Base-by-base conservation (phyloP, 2,888 invertebrate genomes). In the Synanthedon vespiformis region DNA sequence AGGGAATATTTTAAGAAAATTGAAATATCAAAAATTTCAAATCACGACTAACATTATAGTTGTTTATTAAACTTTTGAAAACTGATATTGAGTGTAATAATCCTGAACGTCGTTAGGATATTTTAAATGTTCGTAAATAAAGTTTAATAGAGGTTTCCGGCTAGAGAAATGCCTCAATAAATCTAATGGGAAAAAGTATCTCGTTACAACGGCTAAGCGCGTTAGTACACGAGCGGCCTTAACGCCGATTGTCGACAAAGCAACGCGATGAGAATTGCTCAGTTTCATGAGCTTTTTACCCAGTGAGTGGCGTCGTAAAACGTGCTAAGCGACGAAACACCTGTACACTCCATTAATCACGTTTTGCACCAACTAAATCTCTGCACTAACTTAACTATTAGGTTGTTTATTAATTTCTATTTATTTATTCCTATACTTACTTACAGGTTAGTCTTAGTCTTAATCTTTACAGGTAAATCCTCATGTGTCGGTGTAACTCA, bases 281-380 rank as follows among this genome's bases (percentile, higher is more conserved):
- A 60, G 57, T 58, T 59, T 58, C 57, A 58, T 55, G 55, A 59
- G 56, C 14, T 48, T 48, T 57, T 59, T 56, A 58, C 58, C 57
- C 53, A 55, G 60, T 61, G 61, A 51, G 61, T 53, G 55, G 54
- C 58, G 54, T 65, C 64, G 64, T 70, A 66, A 69, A 71, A 54
- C 55, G 55, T 51, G 51, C 56, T 51, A 55, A 58, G 52, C 57
- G 55, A 58, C 49, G 51, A 53, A 50, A 49, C 54, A 53, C 48
- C 51, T 50, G 49, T 48, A 51, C 52, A 50, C 51, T 44, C 50
- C 52, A 51, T 52, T 52, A 52, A 48, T 52, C 53, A 51, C 48
- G 52, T 53, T 53, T 52, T 48, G 48, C 49, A 50, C 51, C 27
- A 49, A 54, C 52, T 51, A 55, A 52, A 55, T 53, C 34, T 34